Conservation (phyloP, 2,797 vertebrate species). For the Melanotaenia nigrans region DNA sequence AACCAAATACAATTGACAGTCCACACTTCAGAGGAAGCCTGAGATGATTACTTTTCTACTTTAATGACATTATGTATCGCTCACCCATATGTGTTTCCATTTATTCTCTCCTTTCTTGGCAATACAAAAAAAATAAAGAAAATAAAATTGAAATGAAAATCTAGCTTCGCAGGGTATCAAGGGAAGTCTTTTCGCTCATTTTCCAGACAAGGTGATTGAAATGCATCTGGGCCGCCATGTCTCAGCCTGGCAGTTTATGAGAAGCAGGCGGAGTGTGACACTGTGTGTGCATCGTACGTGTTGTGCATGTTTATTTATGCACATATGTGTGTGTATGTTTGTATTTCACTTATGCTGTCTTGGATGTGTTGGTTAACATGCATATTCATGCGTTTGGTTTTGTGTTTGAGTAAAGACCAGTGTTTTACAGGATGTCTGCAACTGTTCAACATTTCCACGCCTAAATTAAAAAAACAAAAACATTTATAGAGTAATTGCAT, state of each 20-base stretch:
- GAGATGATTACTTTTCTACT: slow-evolving; percentile 60
- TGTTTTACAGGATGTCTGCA: neutral
- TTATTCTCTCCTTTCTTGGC: slow-evolving; percentile 29
- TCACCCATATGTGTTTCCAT: slow-evolving; percentile 36
- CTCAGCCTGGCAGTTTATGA: slow-evolving; percentile 16
- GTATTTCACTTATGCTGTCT: neutral
- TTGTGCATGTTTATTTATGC: neutral
- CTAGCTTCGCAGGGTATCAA: slow-evolving; percentile 14
- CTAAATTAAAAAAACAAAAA: neutral
- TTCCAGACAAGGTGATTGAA: slow-evolving; percentile 48
- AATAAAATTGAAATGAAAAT: slow-evolving; percentile 49
- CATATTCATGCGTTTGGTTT: neutral
- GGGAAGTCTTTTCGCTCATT: slow-evolving; percentile 36
- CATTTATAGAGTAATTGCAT: no score
- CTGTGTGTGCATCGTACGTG: neutral
- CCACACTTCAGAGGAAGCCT: slow-evolving; percentile 50
- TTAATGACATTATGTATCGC: slow-evolving; percentile 55
- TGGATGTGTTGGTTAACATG: neutral
- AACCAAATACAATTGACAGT: slow-evolving; percentile 45
- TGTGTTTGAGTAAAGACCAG: neutral
- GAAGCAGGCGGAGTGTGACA: neutral
- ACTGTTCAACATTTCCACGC: neutral
- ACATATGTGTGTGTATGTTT: neutral
- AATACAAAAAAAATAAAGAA: slow-evolving; percentile 17
- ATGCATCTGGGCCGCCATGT: slow-evolving; percentile 33